Evolutionary conservation across 2,113 vertebrate species (phyloP), one percentile per base, ranked within the genome.

Genomic region (Raphicerus campestris): DNA sequence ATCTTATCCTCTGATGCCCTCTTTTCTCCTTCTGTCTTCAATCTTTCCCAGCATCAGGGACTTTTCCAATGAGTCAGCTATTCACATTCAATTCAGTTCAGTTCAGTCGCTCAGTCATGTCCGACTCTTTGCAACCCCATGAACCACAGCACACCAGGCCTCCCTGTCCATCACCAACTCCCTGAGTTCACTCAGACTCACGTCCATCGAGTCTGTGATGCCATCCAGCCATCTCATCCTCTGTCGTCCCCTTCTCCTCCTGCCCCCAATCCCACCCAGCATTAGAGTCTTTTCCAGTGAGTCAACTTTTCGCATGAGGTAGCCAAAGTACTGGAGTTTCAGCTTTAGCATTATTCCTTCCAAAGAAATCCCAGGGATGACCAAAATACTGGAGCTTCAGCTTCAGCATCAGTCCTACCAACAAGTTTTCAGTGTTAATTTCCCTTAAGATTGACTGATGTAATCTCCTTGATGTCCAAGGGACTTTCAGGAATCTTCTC

Each of bases 131-230:
- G 22, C 1, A 10, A 58, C 56, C 56, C 22, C 56, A 26, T 58
- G 56, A 26, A 58, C 1, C 9, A 0, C 22, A 58, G 56, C 9
- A 58, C 0, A 0, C 56, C 56, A 58, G 56, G 9, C 56, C 56
- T 24, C 22, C 22, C 56, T 58, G 22, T 58, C 56, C 4, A 58
- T 58, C 22, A 10, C 22, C 56, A 26, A 10, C 56, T 58, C 56
- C 22, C 8, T 9, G 56, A 58, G 22, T 58, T 58, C 9, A 26
- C 22, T 58, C 56, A 58, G 56, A 58, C 56, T 58, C 56, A 5
- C 4, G 4, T 58, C 56, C 56, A 58, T 58, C 3, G 22, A 58
- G 56, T 58, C 22, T 3, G 9, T 58, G 56, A 26, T 26, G 22
- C 22, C 22, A 58, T 58, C 56, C 22, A 58, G 56, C 22, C 56